phyloP scores from a whole-genome alignment of 2,113 vertebrate genomes.

The Fregetta grallaria region DNA sequence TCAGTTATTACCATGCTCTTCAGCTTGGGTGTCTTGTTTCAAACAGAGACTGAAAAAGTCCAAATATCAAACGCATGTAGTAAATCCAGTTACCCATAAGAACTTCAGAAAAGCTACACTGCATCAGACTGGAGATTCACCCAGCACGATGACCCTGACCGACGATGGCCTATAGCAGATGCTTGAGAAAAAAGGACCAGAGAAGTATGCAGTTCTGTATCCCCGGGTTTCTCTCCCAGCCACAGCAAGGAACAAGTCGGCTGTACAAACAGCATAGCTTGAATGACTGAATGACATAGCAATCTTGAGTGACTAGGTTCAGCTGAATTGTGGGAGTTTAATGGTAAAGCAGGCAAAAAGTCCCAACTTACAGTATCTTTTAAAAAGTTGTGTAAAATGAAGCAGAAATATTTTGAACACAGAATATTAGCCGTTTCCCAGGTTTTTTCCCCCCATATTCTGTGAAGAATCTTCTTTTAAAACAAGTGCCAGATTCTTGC shows the following conservation, averaged over 20 bases:
- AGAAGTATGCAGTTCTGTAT: fast-evolving
- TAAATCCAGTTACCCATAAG: not conserved
- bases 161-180: fast-evolving
- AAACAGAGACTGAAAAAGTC: not conserved
- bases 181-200: not conserved
- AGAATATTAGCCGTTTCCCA: not conserved
- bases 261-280: not conserved
- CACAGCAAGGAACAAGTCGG: not conserved
- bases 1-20: not conserved
- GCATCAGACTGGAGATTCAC: not conserved
- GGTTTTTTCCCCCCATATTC: not conserved
- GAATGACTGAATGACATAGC: too few relatives aligned
- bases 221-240: not conserved
- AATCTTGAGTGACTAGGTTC: not conserved
- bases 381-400: not conserved
- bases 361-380: not conserved
- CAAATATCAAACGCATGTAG: not conserved
- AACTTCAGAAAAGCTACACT: not conserved
- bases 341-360: not conserved
- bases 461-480: not conserved
- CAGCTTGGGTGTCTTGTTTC: not conserved
- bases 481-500: not conserved
- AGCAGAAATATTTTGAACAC: not conserved
- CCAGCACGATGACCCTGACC: fast-evolving
- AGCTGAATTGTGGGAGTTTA: not conserved